Conservation (phyloP, 2,888 invertebrate genomes). For the Drosophila peninsularis region DNA sequence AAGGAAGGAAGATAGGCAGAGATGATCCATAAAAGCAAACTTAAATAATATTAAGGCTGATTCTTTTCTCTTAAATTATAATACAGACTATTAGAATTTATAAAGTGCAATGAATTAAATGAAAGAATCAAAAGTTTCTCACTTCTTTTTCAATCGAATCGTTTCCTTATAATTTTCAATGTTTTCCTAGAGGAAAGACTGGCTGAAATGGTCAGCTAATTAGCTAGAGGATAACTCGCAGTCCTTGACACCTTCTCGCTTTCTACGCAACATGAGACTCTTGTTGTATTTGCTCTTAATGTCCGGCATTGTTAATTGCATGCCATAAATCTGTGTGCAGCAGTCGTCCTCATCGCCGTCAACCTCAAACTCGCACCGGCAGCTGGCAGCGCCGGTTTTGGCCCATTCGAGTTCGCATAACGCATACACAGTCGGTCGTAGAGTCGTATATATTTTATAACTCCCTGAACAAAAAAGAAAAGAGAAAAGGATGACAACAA, state of each 20-base stretch:
- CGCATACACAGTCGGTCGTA: conserved; percentile 34
- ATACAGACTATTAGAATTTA: too few species aligned
- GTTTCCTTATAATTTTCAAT: too few species aligned
- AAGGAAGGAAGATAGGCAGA: neutral
- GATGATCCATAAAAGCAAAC: neutral
- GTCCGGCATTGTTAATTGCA: conserved; percentile 73
- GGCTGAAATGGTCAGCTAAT: neutral
- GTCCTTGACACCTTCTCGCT: neutral
- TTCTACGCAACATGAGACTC: conserved; percentile 18
- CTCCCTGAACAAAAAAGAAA: conserved; percentile 29
- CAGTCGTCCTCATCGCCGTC: conserved; percentile 32
- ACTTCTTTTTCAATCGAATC: too few species aligned
- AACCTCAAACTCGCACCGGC: conserved; percentile 36
- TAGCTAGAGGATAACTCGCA: conserved; percentile 11
- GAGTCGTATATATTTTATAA: conserved; percentile 61
- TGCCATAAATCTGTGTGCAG: conserved; percentile 71
- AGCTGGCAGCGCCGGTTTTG: conserved; percentile 30
- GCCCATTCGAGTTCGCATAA: conserved; percentile 36
- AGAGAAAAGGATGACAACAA: conserved; percentile 6
- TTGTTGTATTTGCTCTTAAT: conserved; percentile 58
- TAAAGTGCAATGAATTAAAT: too few species aligned
- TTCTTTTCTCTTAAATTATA: too few species aligned
- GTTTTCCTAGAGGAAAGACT: too few species aligned
- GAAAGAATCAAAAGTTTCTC: too few species aligned
- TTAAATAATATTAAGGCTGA: neutral